Conservation (phyloP, 2,113 vertebrate genomes). For the Baryphthengus martii region DNA sequence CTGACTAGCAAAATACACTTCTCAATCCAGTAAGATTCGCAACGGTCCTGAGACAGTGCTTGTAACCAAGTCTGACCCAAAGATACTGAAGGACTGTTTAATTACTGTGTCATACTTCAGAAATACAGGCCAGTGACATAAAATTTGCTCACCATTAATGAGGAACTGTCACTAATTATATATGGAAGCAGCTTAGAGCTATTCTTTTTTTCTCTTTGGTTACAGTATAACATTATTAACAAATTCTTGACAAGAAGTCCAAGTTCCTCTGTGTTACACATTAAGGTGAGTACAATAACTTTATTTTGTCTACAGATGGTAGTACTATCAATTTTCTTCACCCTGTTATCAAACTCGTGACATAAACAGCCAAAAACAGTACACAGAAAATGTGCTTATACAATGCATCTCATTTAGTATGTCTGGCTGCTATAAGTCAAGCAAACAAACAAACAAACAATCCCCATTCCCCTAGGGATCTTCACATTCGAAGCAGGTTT, state of each 20-base stretch:
- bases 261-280: not conserved
- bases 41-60: not conserved
- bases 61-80: not conserved
- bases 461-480: not conserved
- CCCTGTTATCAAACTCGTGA: not conserved
- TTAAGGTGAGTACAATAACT: not conserved
- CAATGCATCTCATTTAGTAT: not conserved
- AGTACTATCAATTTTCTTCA: not conserved
- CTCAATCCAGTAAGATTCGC: not conserved
- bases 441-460: slow-evolving; percentile 20
- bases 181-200: not conserved
- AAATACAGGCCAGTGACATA: not conserved
- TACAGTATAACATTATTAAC: not conserved
- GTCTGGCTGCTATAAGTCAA: slow-evolving; percentile 17
- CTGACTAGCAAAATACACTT: not conserved
- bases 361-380: slow-evolving; percentile 1
- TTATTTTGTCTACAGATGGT: not conserved
- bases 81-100: not conserved
- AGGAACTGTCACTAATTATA: not conserved
- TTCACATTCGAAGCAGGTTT: slow-evolving; percentile 55
- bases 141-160: not conserved
- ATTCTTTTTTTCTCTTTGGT: not conserved
- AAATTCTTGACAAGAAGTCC: not conserved
- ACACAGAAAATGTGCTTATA: not conserved
- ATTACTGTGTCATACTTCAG: not conserved